These are phyloP conservation scores for Scarus forsteni DNA, from an alignment of 2,797 vertebrate genomes.

Conservation along the genomic window DNA sequence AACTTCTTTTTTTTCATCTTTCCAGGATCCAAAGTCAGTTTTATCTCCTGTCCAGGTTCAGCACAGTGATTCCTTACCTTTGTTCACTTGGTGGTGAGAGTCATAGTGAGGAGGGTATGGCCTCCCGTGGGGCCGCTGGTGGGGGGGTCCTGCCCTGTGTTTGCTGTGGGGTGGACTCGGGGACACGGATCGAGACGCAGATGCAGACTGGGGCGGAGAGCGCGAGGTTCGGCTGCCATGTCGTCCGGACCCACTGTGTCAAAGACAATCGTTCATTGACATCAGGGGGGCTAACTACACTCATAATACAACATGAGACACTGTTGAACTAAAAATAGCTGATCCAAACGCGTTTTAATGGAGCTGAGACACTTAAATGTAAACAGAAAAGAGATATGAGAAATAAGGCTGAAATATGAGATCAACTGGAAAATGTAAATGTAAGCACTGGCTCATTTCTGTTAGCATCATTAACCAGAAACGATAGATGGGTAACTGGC, in stretches of 20 bases:
- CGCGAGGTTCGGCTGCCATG: slow-evolving; percentile 41
- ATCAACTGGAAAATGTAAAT: too few species aligned
- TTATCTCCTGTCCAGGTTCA: too few species aligned
- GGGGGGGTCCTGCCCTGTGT: slow-evolving; percentile 20
- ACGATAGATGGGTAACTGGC: too few species aligned
- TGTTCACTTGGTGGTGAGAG: slow-evolving; percentile 16
- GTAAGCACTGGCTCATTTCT: too few species aligned
- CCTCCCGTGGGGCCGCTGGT: slow-evolving; percentile 23
- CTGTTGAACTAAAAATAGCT: background rate
- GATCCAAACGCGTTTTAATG: too few species aligned
- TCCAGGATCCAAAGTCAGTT: too few species aligned
- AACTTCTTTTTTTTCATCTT: too few species aligned
- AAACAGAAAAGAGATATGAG: too few species aligned
- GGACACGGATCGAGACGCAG: slow-evolving; percentile 53
- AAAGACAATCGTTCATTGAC: slow-evolving; percentile 2
- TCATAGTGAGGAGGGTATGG: slow-evolving; percentile 36
- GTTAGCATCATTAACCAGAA: too few species aligned
- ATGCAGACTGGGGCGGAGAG: slow-evolving; percentile 50
- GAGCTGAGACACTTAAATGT: too few species aligned
- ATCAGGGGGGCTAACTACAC: background rate
- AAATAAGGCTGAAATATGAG: too few species aligned
- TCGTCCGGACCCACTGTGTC: slow-evolving; percentile 39
- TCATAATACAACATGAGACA: background rate
- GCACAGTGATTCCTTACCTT: slow-evolving; percentile 49
- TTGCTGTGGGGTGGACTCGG: slow-evolving; percentile 48